Evolutionary conservation across 2,113 vertebrate genomes (phyloP).

Genomic region (Acanthisitta chloris): DNA sequence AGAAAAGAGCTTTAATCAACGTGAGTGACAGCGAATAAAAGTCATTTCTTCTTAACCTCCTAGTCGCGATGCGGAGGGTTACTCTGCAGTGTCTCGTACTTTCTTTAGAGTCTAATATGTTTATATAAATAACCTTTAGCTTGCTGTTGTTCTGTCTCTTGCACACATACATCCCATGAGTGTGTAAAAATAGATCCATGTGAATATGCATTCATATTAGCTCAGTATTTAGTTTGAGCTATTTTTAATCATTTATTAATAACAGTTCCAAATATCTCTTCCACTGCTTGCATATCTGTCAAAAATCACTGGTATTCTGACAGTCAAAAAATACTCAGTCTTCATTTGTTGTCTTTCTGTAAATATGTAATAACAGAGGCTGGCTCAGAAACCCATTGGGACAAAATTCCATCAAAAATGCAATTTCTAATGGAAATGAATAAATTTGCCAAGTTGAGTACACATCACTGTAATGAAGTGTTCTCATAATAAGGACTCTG

Average conservation of each 20-base stretch:
- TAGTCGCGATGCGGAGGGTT: not conserved
- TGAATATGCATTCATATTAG: not conserved
- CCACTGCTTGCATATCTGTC: not conserved
- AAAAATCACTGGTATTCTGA: not conserved
- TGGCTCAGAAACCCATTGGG: not conserved
- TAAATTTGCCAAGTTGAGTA: not conserved
- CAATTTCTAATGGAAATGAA: not conserved
- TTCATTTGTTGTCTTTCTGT: not conserved
- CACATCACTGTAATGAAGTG: not conserved
- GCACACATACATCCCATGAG: not conserved
- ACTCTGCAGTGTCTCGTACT: not conserved
- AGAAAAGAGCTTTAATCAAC: constrained; percentile 36
- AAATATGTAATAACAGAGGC: not conserved
- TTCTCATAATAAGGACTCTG: not conserved
- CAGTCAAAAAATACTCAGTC: not conserved
- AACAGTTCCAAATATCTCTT: not conserved
- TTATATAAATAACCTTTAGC: not conserved
- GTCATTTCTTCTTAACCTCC: not conserved
- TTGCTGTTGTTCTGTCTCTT: not conserved
- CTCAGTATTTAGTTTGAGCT: not conserved
- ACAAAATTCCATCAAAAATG: not conserved
- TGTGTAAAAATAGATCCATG: not conserved
- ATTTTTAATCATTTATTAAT: not conserved
- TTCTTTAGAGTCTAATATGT: not conserved
- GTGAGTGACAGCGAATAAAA: constrained; percentile 19